These are phyloP conservation scores for Drosophila greeni DNA, from an alignment of 2,888 invertebrate genomes.

Conservation along the genomic window DNA sequence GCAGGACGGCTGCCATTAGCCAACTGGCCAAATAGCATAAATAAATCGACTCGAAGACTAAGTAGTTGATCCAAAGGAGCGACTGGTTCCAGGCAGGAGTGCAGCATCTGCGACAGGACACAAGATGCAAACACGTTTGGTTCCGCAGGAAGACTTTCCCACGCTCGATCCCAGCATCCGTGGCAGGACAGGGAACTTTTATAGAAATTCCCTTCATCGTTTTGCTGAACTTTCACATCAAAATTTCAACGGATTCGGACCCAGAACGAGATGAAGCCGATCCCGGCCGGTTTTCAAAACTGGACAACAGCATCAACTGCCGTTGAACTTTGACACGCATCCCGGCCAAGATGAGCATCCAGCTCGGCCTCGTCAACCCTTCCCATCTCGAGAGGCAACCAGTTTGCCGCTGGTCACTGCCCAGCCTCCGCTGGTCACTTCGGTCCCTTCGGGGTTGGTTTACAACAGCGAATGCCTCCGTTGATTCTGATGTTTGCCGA, in stretches of 20 bases:
- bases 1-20: constrained; percentile 54
- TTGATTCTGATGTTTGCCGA: constrained; percentile 34
- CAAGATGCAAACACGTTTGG: constrained; percentile 56
- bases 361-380: constrained; percentile 32
- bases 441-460: constrained; percentile 48
- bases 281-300: constrained; percentile 66
- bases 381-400: constrained; percentile 48
- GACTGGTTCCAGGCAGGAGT: constrained; percentile 37
- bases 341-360: constrained; percentile 61
- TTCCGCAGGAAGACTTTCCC: constrained; percentile 54
- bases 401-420: constrained; percentile 51
- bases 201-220: constrained; percentile 48
- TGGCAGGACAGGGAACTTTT: constrained; percentile 68
- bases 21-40: constrained; percentile 65
- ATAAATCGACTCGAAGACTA: constrained; percentile 58
- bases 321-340: constrained; percentile 69
- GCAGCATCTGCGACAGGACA: constrained; percentile 58
- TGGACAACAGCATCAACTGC: constrained; percentile 65
- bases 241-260: constrained; percentile 70
- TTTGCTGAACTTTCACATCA: constrained; percentile 71
- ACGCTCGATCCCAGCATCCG: constrained; percentile 55
- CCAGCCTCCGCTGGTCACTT: constrained; percentile 55
- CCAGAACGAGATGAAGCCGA: constrained; percentile 45
- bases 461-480: constrained; percentile 37
- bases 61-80: constrained; percentile 49